phyloP scores from a whole-genome alignment of 1,140 invertebrate genomes.

The Alviniconcha marisindica region DNA sequence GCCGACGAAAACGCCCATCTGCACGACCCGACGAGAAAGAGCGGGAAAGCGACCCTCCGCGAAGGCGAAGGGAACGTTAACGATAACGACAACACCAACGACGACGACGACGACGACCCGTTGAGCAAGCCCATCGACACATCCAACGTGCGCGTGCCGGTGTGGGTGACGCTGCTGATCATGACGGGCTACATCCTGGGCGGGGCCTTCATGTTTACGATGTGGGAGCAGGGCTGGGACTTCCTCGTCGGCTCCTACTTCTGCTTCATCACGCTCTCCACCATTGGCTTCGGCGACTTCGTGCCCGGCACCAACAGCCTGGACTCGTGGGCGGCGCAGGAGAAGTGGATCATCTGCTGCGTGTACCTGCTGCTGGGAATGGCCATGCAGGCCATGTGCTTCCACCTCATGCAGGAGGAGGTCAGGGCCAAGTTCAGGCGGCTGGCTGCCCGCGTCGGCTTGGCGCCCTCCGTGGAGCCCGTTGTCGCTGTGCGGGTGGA shows the following conservation, averaged over 20 bases:
- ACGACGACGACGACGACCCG: conserved; percentile 20
- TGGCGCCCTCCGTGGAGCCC: no score
- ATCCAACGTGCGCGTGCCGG: conserved; percentile 69
- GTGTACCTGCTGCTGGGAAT: conserved; percentile 88
- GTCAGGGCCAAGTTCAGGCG: conserved; percentile 84
- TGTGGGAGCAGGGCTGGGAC: conserved; percentile 85
- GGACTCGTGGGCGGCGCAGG: conserved; percentile 77
- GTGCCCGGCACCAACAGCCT: conserved; percentile 86
- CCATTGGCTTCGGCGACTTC: conserved; percentile 96
- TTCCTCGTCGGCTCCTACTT: conserved; percentile 95
- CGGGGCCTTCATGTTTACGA: conserved; percentile 72
- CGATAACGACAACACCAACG: neutral
- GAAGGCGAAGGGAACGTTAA: neutral
- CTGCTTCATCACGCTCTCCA: conserved; percentile 78
- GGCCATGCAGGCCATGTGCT: conserved; percentile 98
- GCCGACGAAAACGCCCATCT: no score
- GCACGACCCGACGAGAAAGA: no score
- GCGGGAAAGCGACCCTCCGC: neutral
- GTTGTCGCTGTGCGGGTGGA: no score
- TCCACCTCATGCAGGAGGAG: conserved; percentile 98
- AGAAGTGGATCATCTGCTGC: conserved; percentile 67
- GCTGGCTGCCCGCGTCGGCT: conserved; percentile 75
- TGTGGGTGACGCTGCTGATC: conserved; percentile 70
- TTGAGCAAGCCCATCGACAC: conserved; percentile 48
- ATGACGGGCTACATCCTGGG: conserved; percentile 73